Base-by-base conservation (phyloP, 30 jellyfish, hydroid and myxozoan genomes). In the Turritopsis dohrnii region DNA sequence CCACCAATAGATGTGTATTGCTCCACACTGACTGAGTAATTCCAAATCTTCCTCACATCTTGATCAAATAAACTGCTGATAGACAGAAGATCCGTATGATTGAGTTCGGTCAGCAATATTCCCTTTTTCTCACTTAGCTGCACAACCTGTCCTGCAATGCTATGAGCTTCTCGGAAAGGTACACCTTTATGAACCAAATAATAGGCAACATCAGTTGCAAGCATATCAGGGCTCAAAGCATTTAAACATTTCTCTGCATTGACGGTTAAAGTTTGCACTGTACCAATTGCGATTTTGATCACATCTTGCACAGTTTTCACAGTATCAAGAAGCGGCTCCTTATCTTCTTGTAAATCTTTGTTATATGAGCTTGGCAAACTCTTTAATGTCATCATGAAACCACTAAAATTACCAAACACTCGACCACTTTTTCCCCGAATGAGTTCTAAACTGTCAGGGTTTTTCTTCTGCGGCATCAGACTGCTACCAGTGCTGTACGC, bases 1-100 rank as follows among this genome's bases (percentile, higher is more conserved):
- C 97, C 97, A 18, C 97, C 97, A 29, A 71, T 79, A 21, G 97
- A 87, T 18, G 91, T 73, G 73, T 91, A 91, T 76, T 91, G 97
- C 26, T 91, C 87, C 8, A 79, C 90, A 74, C 97, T 91, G 66
- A 52, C 73, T 84, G 84, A 89, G 69, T 91, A 91, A 81, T 91
- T 75, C 97, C 97, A 91, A 72, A 91, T 21, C 23, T 80, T 81
- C 53, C 29, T 52, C 0, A 84, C 82, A 53, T 87, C 96, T 1
- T 30, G 85, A 9, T 66, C 93, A 83, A 90, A 90, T 20, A 25
- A 26, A 7, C 65, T 76, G 75, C 83, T 84, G 72, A 91, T 28
- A 16, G 96, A 29, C 30, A 54, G 75, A 53, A 91, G 60, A 76
- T 91, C 97, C 8, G 79, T 81, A 0, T 80, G 75, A 8, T 86